A percentile compares a stretch with the other conserved stretches of the same genome.
Evolutionary conservation across 2,797 vertebrate species (phyloP).

Genomic region (Holocentrus rufus): DNA sequence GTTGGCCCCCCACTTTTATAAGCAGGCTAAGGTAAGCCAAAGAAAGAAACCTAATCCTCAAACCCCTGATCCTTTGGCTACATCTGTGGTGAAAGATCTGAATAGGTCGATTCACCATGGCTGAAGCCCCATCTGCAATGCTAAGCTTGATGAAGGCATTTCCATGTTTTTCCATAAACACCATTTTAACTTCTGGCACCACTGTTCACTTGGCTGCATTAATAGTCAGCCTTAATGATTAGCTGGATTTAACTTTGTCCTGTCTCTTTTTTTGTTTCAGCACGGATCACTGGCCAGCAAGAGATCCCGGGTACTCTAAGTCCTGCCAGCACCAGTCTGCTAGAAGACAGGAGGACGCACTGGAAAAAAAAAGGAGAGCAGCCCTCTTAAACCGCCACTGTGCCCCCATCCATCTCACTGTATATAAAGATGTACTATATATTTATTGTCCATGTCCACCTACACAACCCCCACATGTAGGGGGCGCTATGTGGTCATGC

Average conservation of each 20-base stretch:
- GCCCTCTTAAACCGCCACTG: constrained; percentile 60
- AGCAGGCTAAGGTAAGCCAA: constrained; percentile 90
- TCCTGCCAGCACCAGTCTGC: constrained; percentile 45
- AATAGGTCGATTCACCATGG: background rate
- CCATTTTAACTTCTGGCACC: background rate
- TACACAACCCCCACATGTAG: constrained; percentile 44
- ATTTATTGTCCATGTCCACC: constrained; percentile 71
- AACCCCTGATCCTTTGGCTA: background rate
- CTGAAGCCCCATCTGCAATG: background rate
- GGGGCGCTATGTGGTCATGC: constrained; percentile 48
- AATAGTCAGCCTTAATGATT: background rate
- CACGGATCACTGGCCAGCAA: constrained; percentile 95
- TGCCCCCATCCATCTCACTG: constrained; percentile 65
- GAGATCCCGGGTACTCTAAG: constrained; percentile 89
- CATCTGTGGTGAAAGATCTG: background rate
- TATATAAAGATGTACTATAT: constrained; percentile 79
- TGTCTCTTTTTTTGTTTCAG: constrained; percentile 73
- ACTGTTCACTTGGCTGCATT: background rate
- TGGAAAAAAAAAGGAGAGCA: constrained; percentile 29
- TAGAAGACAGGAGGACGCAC: constrained; percentile 33
- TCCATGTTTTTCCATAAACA: background rate
- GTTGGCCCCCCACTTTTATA: constrained; percentile 97
- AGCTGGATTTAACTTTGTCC: background rate
- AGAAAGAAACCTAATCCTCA: background rate
- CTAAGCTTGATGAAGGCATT: background rate